These are phyloP conservation scores for Gyrodactylus bullatarudis DNA, from an alignment of 1,140 invertebrate species.

Conservation along the genomic window DNA sequence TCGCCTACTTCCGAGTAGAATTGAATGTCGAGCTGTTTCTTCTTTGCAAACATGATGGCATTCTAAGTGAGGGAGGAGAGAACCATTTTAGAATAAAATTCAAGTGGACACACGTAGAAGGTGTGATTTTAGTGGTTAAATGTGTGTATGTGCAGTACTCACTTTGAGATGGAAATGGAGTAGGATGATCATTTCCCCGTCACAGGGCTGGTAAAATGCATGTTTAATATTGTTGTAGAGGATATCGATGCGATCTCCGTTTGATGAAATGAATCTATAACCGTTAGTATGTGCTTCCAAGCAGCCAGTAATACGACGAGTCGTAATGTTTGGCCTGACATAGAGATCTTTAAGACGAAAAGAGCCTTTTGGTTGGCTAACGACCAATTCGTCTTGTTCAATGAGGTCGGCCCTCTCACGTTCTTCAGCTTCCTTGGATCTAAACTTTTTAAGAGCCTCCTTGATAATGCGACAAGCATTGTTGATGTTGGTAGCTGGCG, in stretches of 20 bases:
- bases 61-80: slow-evolving; percentile 28
- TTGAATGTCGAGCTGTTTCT: slow-evolving; percentile 90
- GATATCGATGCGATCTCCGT: slow-evolving; percentile 46
- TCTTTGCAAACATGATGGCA: slow-evolving; percentile 94
- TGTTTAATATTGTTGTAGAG: slow-evolving; percentile 98
- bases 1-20: slow-evolving; percentile 99
- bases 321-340: slow-evolving; percentile 84
- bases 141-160: no score
- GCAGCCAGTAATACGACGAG: slow-evolving; percentile 59
- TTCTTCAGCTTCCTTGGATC: slow-evolving; percentile 84
- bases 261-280: slow-evolving; percentile 10
- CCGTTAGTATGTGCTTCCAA: slow-evolving; percentile 85
- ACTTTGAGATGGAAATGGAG: slow-evolving; percentile 88
- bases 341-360: slow-evolving; percentile 92
- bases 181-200: slow-evolving; percentile 95
- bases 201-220: slow-evolving; percentile 95
- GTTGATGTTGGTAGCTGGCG: slow-evolving; percentile 72
- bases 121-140: no score
- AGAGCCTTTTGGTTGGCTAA: slow-evolving; percentile 65
- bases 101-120: no score
- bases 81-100: no score
- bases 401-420: slow-evolving; percentile 75
- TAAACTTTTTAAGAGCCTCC: slow-evolving; percentile 93
- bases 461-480: slow-evolving; percentile 86
- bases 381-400: slow-evolving; percentile 80